These are phyloP conservation scores for Podiceps cristatus DNA, from an alignment of 2,113 vertebrate species.

Conservation along the genomic window DNA sequence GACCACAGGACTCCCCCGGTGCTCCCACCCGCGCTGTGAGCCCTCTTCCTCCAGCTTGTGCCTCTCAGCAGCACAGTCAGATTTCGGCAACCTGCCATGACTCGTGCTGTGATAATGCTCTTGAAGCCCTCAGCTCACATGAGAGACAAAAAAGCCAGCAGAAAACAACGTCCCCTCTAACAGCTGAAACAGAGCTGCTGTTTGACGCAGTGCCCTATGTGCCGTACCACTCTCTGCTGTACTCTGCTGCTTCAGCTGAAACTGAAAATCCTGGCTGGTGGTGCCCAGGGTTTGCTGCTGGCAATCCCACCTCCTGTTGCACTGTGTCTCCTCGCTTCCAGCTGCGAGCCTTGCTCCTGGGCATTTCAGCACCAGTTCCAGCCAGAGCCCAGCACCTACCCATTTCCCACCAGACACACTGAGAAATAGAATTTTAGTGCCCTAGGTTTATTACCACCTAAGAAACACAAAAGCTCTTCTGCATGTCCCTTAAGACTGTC, in stretches of 20 bases:
- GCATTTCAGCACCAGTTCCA: not conserved
- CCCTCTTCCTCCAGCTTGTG: not conserved
- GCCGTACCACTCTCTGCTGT: not conserved
- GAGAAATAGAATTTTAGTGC: not conserved
- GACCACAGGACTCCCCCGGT: rapidly evolving
- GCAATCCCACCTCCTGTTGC: not conserved
- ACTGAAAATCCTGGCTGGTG: not conserved
- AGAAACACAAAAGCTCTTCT: not conserved
- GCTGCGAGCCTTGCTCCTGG: not conserved
- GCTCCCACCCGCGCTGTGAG: not conserved
- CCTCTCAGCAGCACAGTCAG: not conserved
- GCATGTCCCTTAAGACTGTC: not conserved
- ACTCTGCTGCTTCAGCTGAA: not conserved
- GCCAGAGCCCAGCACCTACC: not conserved
- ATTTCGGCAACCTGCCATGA: rapidly evolving
- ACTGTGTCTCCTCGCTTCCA: rapidly evolving
- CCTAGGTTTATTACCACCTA: not conserved
- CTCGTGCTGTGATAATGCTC: rapidly evolving
- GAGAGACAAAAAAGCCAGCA: not conserved
- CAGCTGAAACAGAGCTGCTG: not conserved
- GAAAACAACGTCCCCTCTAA: not conserved
- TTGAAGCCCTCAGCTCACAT: not conserved
- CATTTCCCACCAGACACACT: not conserved
- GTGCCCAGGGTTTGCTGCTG: not conserved
- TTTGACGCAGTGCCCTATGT: not conserved